These are phyloP conservation scores for Rapana venosa DNA, from an alignment of 2,888 invertebrate species.

Conservation along the genomic window DNA sequence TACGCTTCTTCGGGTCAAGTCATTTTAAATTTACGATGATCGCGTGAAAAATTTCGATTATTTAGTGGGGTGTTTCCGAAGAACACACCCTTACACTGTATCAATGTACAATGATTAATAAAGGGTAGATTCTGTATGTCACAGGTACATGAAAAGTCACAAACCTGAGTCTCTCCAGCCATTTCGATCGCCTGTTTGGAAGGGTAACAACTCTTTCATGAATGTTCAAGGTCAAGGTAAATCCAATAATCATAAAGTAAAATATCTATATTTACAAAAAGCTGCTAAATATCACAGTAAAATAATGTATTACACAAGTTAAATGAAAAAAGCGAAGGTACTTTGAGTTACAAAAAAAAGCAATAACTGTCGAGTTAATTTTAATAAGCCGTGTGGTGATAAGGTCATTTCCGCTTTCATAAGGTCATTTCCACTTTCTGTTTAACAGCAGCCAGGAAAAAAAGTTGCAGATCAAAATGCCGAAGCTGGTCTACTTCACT, in stretches of 20 bases:
- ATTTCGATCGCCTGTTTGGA: background rate
- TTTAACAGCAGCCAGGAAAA: background rate
- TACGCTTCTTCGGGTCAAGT: no score
- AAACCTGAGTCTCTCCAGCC: background rate
- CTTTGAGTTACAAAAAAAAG: background rate
- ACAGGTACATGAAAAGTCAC: background rate
- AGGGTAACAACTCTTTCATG: background rate
- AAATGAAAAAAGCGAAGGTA: background rate
- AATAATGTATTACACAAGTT: background rate
- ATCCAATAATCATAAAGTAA: background rate
- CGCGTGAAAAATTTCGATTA: background rate
- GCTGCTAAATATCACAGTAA: background rate
- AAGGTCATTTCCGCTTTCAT: conserved; percentile 42
- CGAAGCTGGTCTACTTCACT: conserved; percentile 76
- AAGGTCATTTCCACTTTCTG: conserved; percentile 28
- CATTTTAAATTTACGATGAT: background rate
- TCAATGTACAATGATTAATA: background rate
- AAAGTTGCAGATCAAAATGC: conserved; percentile 53
- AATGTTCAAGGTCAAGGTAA: background rate
- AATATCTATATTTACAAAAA: background rate
- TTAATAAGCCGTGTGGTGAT: no score
- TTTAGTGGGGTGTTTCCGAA: background rate
- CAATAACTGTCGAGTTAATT: background rate
- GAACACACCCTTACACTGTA: background rate
- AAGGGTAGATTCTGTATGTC: background rate